Conservation (phyloP, 2,113 vertebrate species). For the Peromyscus leucopus region DNA sequence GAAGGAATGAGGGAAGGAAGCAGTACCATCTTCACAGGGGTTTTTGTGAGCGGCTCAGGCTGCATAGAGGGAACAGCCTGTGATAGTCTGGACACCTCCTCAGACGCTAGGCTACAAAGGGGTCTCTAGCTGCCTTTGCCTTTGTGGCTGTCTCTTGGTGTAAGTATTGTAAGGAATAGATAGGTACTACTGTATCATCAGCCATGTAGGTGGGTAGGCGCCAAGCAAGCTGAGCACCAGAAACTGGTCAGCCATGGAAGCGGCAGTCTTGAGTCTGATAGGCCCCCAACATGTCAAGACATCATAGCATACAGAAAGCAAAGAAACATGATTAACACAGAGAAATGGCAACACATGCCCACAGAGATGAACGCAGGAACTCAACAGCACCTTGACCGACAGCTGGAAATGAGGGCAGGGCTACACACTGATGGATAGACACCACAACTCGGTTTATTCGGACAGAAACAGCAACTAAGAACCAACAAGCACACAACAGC, state of each 20-base stretch:
- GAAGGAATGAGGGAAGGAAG: not conserved
- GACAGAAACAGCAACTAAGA: not conserved
- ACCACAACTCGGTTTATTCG: not conserved
- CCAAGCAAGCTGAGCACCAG: too few relatives aligned
- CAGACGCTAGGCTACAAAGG: not conserved
- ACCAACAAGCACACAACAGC: not conserved
- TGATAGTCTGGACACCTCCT: not conserved
- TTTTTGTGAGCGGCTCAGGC: not conserved
- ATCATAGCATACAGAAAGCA: not conserved
- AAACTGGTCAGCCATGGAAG: not conserved
- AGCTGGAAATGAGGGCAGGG: not conserved
- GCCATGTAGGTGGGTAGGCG: not conserved
- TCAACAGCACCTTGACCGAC: not conserved
- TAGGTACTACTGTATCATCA: not conserved
- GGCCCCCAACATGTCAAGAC: not conserved
- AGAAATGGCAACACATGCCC: accelerated
- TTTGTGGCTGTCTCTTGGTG: not conserved
- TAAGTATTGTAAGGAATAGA: not conserved
- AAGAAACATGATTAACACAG: not conserved
- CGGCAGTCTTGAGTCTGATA: not conserved
- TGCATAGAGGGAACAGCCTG: not conserved
- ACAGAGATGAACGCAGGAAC: too few relatives aligned
- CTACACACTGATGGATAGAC: not conserved
- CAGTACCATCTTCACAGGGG: accelerated
- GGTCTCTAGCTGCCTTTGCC: not conserved